Evolutionary conservation across 2,888 invertebrate genomes (phyloP).

Genomic region (Listrodromus nycthemerus): DNA sequence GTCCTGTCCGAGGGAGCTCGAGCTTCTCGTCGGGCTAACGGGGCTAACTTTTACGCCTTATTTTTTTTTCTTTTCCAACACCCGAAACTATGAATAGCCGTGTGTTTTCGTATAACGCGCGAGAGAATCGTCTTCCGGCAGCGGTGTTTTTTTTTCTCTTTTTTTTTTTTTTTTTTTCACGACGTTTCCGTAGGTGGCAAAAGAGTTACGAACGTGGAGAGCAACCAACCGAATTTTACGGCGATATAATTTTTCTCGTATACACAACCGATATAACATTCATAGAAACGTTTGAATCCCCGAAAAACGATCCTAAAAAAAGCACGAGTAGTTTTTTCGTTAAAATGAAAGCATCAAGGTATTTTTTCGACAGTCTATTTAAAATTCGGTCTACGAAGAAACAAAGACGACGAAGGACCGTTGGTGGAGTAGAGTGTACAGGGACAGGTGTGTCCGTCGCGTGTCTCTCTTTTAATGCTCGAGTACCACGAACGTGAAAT

Average conservation of each 20-base stretch:
- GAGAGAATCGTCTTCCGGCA: slow-evolving; percentile 8
- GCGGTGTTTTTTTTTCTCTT: slow-evolving; percentile 23
- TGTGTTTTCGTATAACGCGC: slow-evolving; percentile 53
- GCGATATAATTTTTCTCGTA: neutral
- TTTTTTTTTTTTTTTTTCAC: slow-evolving; percentile 14
- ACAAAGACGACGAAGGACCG: neutral
- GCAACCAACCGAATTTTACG: neutral
- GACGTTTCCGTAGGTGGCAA: slow-evolving; percentile 15
- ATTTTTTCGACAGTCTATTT: neutral
- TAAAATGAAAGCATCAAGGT: neutral
- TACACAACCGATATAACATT: neutral
- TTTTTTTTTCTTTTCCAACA: slow-evolving; percentile 43
- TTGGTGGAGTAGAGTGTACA: neutral
- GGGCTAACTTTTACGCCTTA: slow-evolving; percentile 27
- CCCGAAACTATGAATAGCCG: slow-evolving; percentile 56
- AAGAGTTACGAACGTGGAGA: slow-evolving; percentile 20
- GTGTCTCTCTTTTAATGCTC: slow-evolving; percentile 5
- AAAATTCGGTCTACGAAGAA: neutral
- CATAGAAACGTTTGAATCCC: neutral
- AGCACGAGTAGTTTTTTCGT: neutral
- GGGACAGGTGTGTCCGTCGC: slow-evolving; percentile 1
- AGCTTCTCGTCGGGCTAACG: slow-evolving; percentile 17
- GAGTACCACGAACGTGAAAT: slow-evolving; percentile 7
- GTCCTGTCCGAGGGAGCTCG: slow-evolving; percentile 13
- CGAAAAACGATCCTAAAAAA: neutral